Conservation (phyloP, 2,113 vertebrate genomes). For the Pardalotus punctatus region DNA sequence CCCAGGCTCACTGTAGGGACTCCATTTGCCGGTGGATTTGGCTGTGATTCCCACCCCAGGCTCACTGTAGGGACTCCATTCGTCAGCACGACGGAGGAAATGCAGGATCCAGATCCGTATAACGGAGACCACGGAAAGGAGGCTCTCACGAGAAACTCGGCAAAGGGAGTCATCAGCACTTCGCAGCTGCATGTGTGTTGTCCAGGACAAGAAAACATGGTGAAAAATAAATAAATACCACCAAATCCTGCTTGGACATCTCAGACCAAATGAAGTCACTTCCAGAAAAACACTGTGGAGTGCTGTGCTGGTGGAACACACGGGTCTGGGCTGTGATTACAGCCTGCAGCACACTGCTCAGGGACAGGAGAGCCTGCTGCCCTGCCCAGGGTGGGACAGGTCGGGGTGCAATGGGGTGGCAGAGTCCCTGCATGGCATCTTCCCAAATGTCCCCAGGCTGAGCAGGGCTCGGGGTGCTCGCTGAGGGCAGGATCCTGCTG, state of each 20-base stretch:
- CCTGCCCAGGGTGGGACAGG: not conserved
- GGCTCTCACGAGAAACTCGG: conserved; percentile 15
- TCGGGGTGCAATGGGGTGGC: not conserved
- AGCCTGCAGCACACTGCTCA: not conserved
- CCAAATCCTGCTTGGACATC: not conserved
- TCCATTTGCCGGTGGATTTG: not conserved
- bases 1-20: not conserved
- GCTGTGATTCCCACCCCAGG: not conserved
- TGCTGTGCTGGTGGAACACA: not conserved
- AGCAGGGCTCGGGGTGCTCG: not conserved
- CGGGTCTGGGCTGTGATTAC: not conserved
- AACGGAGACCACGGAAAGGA: not conserved
- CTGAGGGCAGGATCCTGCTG: not conserved
- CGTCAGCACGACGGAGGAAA: not conserved
- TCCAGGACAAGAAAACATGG: conserved; percentile 18
- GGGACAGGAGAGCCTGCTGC: not conserved
- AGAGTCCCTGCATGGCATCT: not conserved
- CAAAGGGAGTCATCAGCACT: conserved; percentile 29
- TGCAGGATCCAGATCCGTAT: not conserved
- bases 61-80: not conserved
- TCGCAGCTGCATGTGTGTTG: conserved; percentile 37
- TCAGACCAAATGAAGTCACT: conserved; percentile 44
- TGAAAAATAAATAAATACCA: conserved; percentile 26
- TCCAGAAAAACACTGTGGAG: conserved; percentile 19
- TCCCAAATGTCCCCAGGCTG: not conserved